Evolutionary conservation across 2,113 vertebrate genomes (phyloP), one percentile per base, ranked within the genome.

Genomic region (Tenebrosternarchus preto): DNA sequence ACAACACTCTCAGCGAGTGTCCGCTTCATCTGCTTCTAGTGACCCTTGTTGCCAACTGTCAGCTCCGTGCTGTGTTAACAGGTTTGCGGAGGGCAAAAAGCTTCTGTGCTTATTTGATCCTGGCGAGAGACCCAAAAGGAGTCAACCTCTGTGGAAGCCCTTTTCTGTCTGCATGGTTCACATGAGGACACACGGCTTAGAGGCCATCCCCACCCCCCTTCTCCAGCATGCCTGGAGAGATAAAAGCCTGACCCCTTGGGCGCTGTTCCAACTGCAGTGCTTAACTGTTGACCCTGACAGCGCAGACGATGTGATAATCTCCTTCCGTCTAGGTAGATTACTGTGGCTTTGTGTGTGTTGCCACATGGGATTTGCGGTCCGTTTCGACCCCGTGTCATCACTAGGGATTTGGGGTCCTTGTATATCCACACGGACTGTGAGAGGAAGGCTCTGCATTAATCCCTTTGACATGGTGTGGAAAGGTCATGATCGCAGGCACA

Each of bases 261-360:
- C 39, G 66, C 17, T 15, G 29, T 17, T 63, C 31, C 31, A 24
- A 24, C 59, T 73, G 57, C 77, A 63, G 39, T 19, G 31, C 3
- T 11, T 36, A 66, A 80, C 17, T 56, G 61, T 43, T 33, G 31
- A 74, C n/a, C 73, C 6, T 33, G 46, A 55, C 29, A 36, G 68
- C 33, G 5, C 15, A 24, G 31, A 67, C 60, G 22, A 80, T 74
- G 24, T 59, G 46, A 74, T 27, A 73, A 63, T 29, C 25, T 53
- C n/a, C 60, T n/a, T 27, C 17, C 17, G 17, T 60, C 72, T 60
- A 22, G 71, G 22, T 33, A 22, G 19, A 67, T 39, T 63, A 56
- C 5, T n/a, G 15, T 73, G 78, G 43, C 17, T 73, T 55, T 29
- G 70, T 39, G 50, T 53, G 73, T 25, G 8, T 36, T n/a, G 46